Base-by-base conservation (phyloP, 2,888 invertebrate genomes). In the Eremobia ochroleuca region DNA sequence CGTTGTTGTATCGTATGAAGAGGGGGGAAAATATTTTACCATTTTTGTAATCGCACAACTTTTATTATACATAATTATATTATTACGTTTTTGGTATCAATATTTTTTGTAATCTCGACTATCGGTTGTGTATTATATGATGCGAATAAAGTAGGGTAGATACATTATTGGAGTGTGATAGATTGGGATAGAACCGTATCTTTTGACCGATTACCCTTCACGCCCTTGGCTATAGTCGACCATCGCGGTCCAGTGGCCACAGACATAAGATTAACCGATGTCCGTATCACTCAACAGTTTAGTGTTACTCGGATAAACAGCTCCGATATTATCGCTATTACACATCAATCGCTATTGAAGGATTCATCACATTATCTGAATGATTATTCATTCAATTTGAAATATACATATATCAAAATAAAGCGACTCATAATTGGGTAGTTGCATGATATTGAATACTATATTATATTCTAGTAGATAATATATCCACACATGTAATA, bases 171-270 rank as follows among this genome's bases (percentile, higher is more conserved):
- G 77, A 83, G 73, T 83, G 83, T 87, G 84, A 89, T 85, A 85
- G 79, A 90, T 86, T 87, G 84, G 85, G 83, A 83, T 88, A 87
- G 84, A 86, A 85, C 86, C 83, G 87, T 88, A 86, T 88, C 86
- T 89, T 90, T 89, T 92, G 90, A 89, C 92, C 89, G 90, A 92
- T 91, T 91, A 90, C 88, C 90, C 90, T 92, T 90, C 85, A 86
- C 88, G 87, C 87, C 87, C 87, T 91, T 85, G 82, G 75, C 81
- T 82, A 81, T 82, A 86, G 83, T 87, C 83, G 83, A 79, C 86
- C 87, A 86, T 87, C 77, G 85, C 88, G 81, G 85, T 85, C 85
- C 84, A 87, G 55, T 90, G 86, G 79, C 76, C 83, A 81, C 87
- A 90, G 87, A 91, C 88, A 87, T 72, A 81, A 87, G 87, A 89